Evolutionary conservation across 1,140 invertebrate genomes (phyloP), one percentile per base, ranked within the genome.

Genomic region (Physella acuta): DNA sequence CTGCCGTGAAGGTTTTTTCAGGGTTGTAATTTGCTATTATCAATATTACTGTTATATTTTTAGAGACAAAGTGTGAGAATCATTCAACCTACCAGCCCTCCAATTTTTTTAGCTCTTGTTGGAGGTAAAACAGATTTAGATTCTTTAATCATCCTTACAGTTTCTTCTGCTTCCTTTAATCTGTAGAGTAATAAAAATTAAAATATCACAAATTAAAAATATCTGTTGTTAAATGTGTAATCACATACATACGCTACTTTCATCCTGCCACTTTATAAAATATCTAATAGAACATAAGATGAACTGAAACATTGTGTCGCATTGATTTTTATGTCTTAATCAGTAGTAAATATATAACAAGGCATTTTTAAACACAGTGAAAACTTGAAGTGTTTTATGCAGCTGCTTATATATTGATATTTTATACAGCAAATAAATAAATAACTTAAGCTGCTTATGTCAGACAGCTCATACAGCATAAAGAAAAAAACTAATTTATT

Each of bases 41-140:
- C 39, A 11, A 44, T 11, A 44, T 44, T 44, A 44, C 20, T 20
- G 8, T 44, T 8, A 44, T 44, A 11, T 11, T 44, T 44, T 44
- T 44, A 44, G 8, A 8, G 8, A 8, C 20, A 8, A 11, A 44
- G 20, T 20, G 8, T 11, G 8, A 44, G 8, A 8, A 44, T 44
- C 8, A 20, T 44, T 44, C 33, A 63, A 67, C 66, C 60, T 30
- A 68, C 66, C 66, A 68, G 49, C 2, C 66, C 66, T 44, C 66
- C 66, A 49, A 60, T 52, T 60, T 60, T 68, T 30, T 60, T 68
- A 28, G 66, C 66, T 31, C 37, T 26, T 44, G 66, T 68, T 31
- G n/a, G 66, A 14, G 66, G 65, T 36, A 68, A 39, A 3, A 51
- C 65, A 28, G 36, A 30, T 33, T 36, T 68, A 8, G 65, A 68